Evolutionary conservation across 2,888 invertebrate genomes (phyloP).

Genomic region (Ectropis crepuscularia): DNA sequence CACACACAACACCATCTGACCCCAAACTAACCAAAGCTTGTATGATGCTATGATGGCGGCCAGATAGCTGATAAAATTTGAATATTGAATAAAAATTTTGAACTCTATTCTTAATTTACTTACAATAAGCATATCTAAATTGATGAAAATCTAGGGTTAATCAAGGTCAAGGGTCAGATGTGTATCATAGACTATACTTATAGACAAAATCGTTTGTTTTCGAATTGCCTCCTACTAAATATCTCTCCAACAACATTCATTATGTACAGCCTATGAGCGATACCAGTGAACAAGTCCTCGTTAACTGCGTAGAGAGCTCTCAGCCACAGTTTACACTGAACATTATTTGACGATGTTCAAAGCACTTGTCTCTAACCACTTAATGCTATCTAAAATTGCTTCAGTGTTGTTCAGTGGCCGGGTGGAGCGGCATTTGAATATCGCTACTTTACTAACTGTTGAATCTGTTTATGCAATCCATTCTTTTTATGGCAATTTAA

Average conservation of each 20-base stretch:
- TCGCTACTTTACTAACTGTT: slow-evolving; percentile 35
- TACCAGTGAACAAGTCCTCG: slow-evolving; percentile 43
- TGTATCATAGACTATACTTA: background rate
- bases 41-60: too few relatives aligned
- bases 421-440: slow-evolving; percentile 48
- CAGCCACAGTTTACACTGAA: slow-evolving; percentile 57
- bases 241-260: slow-evolving; percentile 38
- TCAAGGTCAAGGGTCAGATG: background rate
- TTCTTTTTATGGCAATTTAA: background rate
- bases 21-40: too few relatives aligned
- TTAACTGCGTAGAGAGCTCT: slow-evolving; percentile 30
- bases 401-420: slow-evolving; percentile 51
- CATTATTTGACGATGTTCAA: slow-evolving; percentile 62
- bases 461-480: slow-evolving; percentile 1
- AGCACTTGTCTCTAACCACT: slow-evolving; percentile 62
- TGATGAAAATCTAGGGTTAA: too few relatives aligned
- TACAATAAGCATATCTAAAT: too few relatives aligned
- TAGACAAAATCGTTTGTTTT: background rate
- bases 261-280: slow-evolving; percentile 50
- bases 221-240: background rate
- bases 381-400: slow-evolving; percentile 60
- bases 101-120: too few relatives aligned
- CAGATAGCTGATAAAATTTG: too few relatives aligned
- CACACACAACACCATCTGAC: too few relatives aligned
- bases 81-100: too few relatives aligned